phyloP scores from a whole-genome alignment of 2,888 invertebrate species.

The Agrilus cyanescens region DNA sequence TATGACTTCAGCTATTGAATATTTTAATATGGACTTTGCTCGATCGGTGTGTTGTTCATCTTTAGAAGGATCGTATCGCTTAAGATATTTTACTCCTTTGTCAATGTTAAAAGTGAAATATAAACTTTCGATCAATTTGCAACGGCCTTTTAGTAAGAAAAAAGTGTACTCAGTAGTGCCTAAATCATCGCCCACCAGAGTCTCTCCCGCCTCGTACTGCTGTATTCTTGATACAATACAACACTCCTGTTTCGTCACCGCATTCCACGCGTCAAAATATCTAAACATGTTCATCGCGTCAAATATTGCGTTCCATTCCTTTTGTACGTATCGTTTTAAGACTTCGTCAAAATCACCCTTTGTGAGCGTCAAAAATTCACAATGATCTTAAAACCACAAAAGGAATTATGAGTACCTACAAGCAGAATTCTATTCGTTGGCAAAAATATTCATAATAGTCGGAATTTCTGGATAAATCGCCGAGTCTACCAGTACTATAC shows the following conservation, averaged over 20 bases:
- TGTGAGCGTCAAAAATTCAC: conserved; percentile 51
- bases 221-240: conserved; percentile 53
- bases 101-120: conserved; percentile 33
- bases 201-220: conserved; percentile 42
- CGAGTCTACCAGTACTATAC: no score
- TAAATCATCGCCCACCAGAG: conserved; percentile 41
- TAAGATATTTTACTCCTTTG: conserved; percentile 34
- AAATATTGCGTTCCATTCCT: conserved; percentile 50
- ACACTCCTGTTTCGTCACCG: conserved; percentile 48
- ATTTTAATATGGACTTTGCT: no score
- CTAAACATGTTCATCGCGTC: conserved; percentile 48
- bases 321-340: conserved; percentile 44
- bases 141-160: conserved; percentile 45
- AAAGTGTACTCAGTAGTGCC: conserved; percentile 35
- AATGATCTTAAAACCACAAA: conserved; percentile 33
- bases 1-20: neutral
- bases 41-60: neutral
- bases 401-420: no score
- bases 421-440: no score
- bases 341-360: conserved; percentile 50
- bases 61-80: conserved; percentile 35
- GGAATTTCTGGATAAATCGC: no score
- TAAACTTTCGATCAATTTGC: conserved; percentile 47
- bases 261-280: conserved; percentile 51
- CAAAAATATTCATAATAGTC: no score